Evolutionary conservation across 2,113 vertebrate genomes (phyloP).

Genomic region (Drymodes brunneopygia): DNA sequence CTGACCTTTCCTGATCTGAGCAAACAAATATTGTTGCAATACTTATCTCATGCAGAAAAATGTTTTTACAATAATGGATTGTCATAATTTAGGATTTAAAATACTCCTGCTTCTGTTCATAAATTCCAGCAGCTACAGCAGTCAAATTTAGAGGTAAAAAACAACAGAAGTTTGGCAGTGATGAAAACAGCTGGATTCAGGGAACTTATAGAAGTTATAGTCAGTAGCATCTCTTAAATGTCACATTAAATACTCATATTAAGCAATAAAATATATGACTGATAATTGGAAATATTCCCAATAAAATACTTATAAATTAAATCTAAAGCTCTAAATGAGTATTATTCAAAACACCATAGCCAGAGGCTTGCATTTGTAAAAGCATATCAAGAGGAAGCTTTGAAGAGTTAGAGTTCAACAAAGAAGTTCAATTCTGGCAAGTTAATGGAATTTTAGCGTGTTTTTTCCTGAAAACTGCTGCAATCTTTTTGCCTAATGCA

Average conservation of each 20-base stretch:
- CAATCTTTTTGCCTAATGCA: not conserved
- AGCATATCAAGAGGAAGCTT: not conserved
- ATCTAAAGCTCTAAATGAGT: not conserved
- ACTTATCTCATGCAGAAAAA: not conserved
- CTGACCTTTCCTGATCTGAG: fast-evolving
- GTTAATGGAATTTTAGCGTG: not conserved
- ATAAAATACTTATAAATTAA: not conserved
- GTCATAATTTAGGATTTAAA: not conserved
- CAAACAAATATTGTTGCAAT: not conserved
- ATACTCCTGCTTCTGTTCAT: not conserved
- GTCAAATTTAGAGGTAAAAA: not conserved
- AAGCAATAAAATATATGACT: not conserved
- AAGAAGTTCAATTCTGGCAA: not conserved
- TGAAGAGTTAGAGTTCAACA: not conserved
- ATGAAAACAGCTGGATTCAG: not conserved
- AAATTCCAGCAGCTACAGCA: not conserved
- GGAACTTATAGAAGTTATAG: not conserved
- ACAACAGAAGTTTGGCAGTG: not conserved
- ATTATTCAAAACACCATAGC: not conserved
- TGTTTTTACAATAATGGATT: not conserved
- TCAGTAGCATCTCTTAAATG: not conserved
- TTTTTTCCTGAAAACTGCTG: not conserved
- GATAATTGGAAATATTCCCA: not conserved
- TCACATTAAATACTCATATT: not conserved
- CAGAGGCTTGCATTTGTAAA: not conserved